Conservation (phyloP, 2,888 invertebrate species). For the Calephelis perditalis region DNA sequence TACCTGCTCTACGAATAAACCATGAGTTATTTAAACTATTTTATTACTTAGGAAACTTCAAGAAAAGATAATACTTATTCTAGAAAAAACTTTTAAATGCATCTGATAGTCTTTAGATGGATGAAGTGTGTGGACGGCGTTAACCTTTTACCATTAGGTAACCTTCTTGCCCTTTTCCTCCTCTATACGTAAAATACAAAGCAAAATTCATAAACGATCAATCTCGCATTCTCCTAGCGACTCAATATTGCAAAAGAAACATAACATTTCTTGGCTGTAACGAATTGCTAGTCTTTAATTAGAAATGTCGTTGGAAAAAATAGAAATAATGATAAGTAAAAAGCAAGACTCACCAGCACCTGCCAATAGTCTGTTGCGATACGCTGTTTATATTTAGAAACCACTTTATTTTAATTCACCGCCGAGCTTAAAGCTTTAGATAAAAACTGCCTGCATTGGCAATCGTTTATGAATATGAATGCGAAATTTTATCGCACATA, state of each 20-base stretch:
- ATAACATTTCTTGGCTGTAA: slow-evolving; percentile 6
- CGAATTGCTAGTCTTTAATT: slow-evolving; percentile 50
- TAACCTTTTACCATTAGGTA: not conserved
- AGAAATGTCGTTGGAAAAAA: slow-evolving; percentile 61
- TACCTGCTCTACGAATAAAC: no score
- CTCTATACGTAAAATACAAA: no score
- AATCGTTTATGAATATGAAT: slow-evolving; percentile 15
- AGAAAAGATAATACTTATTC: no score
- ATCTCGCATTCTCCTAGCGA: not conserved
- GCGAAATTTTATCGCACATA: slow-evolving; percentile 2
- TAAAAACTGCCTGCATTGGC: slow-evolving; percentile 54
- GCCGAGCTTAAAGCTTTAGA: slow-evolving; percentile 65
- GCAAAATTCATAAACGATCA: slow-evolving; percentile 2
- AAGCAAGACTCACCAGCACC: slow-evolving; percentile 64
- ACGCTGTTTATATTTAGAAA: slow-evolving; percentile 74
- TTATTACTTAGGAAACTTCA: no score
- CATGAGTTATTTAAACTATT: no score
- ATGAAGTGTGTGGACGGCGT: no score
- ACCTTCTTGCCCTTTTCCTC: no score
- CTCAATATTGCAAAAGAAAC: not conserved
- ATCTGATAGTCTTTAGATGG: no score
- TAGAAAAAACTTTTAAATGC: no score
- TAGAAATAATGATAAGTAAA: slow-evolving; percentile 46
- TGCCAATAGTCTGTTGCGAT: slow-evolving; percentile 74
- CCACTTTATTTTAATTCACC: slow-evolving; percentile 73